These are phyloP conservation scores for Deroptyus accipitrinus DNA, from an alignment of 2,113 vertebrate species.

Conservation along the genomic window DNA sequence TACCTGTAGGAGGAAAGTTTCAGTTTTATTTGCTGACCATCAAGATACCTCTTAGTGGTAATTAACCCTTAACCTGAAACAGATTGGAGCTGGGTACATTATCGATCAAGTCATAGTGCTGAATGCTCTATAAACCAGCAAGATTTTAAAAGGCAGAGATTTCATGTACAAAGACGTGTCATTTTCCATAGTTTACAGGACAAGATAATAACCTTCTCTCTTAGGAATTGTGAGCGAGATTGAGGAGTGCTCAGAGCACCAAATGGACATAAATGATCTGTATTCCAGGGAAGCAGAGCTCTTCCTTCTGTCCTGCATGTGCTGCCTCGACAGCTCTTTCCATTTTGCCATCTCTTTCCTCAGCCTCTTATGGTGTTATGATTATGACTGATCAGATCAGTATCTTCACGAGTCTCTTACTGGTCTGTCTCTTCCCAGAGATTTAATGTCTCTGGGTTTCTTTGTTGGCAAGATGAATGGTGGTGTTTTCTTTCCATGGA, in stretches of 20 bases:
- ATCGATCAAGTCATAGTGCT: neutral
- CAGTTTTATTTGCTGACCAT: neutral
- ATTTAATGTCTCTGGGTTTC: neutral
- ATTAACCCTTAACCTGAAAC: neutral
- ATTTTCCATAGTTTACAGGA: neutral
- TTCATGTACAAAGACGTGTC: neutral
- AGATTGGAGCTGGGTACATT: neutral
- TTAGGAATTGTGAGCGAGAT: neutral
- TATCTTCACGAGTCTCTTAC: neutral
- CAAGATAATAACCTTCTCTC: neutral
- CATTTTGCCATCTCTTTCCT: neutral
- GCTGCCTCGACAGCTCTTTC: fast-evolving
- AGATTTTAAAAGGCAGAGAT: neutral
- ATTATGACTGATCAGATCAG: neutral
- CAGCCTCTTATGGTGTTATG: neutral
- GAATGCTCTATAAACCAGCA: fast-evolving
- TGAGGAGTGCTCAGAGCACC: neutral
- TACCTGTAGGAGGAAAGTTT: neutral
- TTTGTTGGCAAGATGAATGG: neutral
- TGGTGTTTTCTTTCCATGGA: neutral
- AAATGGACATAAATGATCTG: neutral
- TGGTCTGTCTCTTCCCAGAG: neutral
- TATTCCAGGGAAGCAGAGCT: fast-evolving
- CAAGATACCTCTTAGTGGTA: neutral
- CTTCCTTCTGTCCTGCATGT: neutral